These are phyloP conservation scores for Paramormyrops kingsleyae DNA, from an alignment of 2,113 vertebrate species.

Conservation along the genomic window DNA sequence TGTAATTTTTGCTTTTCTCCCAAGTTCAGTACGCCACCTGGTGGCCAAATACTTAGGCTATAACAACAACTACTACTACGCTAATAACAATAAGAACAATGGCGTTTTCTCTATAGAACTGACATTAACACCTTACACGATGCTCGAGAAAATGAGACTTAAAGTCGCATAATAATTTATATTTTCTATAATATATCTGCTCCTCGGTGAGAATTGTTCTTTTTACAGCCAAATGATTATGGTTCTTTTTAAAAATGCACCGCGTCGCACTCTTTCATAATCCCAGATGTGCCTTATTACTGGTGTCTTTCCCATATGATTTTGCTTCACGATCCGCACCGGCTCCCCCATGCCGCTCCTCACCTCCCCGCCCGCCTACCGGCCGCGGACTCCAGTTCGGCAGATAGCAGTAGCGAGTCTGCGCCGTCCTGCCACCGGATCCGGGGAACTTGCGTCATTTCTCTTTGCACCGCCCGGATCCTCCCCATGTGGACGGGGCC, in stretches of 20 bases:
- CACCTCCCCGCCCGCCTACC: not conserved
- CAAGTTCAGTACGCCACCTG: not conserved
- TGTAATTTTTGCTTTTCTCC: not conserved
- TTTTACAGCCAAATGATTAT: not conserved
- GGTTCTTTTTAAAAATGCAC: not conserved
- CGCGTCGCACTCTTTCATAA: not conserved
- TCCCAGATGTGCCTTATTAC: not conserved
- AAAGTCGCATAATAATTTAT: not conserved
- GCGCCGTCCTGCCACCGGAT: not conserved
- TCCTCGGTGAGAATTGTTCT: not conserved
- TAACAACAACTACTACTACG: not conserved
- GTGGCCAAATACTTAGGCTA: not conserved
- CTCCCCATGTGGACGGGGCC: not conserved
- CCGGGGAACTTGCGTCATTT: slow-evolving; percentile 18
- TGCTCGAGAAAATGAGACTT: not conserved
- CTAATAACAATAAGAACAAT: not conserved
- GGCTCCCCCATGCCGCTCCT: not conserved
- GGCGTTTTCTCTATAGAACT: not conserved
- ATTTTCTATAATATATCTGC: not conserved
- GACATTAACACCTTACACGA: not conserved
- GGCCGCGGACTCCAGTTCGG: not conserved
- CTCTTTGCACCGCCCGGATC: slow-evolving; percentile 13
- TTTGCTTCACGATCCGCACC: not conserved
- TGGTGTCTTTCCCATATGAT: not conserved
- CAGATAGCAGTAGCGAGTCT: not conserved